Conservation (phyloP, 2,888 invertebrate genomes). For the Labia minor region DNA sequence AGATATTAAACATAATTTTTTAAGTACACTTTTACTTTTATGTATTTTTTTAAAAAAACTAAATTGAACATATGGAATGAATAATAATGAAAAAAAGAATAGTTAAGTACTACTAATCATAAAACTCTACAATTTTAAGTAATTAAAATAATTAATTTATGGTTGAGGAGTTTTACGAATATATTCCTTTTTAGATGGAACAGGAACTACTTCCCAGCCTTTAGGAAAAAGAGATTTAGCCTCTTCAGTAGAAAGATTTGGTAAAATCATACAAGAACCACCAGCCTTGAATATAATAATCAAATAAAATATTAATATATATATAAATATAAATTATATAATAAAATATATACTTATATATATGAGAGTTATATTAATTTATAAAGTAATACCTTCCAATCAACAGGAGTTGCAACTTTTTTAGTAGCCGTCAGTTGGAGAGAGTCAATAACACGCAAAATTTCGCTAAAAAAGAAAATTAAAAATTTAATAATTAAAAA, state of each 20-base stretch:
- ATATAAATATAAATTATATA: too few relatives aligned
- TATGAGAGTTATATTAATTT: too few relatives aligned
- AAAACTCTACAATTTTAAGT: too few relatives aligned
- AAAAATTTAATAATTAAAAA: conserved; percentile 20
- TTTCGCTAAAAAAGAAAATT: conserved; percentile 59
- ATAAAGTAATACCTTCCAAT: conserved; percentile 76
- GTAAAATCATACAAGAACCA: conserved; percentile 80
- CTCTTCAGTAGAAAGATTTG: conserved; percentile 61
- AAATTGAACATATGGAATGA: too few relatives aligned
- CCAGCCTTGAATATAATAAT: conserved; percentile 52
- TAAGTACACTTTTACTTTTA: too few relatives aligned
- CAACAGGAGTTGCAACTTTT: conserved; percentile 82
- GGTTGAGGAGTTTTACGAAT: conserved; percentile 61
- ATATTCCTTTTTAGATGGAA: conserved; percentile 82
- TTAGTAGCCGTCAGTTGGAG: conserved; percentile 75
- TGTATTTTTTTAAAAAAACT: too few relatives aligned
- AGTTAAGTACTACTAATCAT: too few relatives aligned
- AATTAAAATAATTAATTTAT: too few relatives aligned
- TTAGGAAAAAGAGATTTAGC: conserved; percentile 57
- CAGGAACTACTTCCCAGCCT: conserved; percentile 50
- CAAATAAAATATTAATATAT: neutral
- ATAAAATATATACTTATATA: too few relatives aligned
- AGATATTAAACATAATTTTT: too few relatives aligned
- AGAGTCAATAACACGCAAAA: conserved; percentile 83
- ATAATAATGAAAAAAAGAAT: too few relatives aligned